A percentile compares a stretch with the other conserved stretches of the same genome.
These are phyloP conservation scores for Troides helena DNA, from an alignment of 2,888 invertebrate species.

Conservation along the genomic window DNA sequence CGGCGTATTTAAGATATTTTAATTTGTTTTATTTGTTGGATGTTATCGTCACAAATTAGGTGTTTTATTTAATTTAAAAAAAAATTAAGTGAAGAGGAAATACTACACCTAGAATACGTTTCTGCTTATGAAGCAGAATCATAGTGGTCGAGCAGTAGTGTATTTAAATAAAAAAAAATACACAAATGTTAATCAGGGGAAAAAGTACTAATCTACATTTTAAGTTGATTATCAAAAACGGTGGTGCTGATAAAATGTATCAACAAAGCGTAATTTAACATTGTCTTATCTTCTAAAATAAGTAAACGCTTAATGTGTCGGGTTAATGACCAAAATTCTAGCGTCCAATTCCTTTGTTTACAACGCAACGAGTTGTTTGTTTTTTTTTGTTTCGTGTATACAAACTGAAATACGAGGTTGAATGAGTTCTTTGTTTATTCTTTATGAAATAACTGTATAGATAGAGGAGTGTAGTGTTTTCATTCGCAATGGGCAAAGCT, in stretches of 20 bases:
- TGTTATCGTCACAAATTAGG: too few relatives aligned
- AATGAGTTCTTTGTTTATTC: constrained; percentile 20
- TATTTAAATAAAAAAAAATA: not conserved
- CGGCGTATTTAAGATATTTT: too few relatives aligned
- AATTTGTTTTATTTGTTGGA: too few relatives aligned
- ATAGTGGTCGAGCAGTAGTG: not conserved
- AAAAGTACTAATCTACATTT: not conserved
- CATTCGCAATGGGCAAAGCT: not conserved
- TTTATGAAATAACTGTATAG: constrained; percentile 2
- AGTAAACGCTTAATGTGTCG: constrained; percentile 31
- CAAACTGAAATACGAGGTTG: constrained; percentile 2
- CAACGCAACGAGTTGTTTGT: constrained; percentile 13
- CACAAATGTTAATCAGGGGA: too few relatives aligned
- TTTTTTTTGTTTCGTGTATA: constrained; percentile 15
- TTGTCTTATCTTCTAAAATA: constrained; percentile 4
- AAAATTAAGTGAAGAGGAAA: too few relatives aligned
- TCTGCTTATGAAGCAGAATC: not conserved
- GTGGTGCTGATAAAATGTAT: constrained; percentile 2
- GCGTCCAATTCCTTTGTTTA: constrained; percentile 26
- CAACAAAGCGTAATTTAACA: constrained; percentile 2
- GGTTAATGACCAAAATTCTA: constrained; percentile 40
- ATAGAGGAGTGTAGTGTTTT: not conserved
- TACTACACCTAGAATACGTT: too few relatives aligned
- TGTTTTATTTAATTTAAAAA: too few relatives aligned
- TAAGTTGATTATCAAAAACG: not conserved